Base-by-base conservation (phyloP, 2,888 invertebrate genomes). In the Criorhina ranunculi region DNA sequence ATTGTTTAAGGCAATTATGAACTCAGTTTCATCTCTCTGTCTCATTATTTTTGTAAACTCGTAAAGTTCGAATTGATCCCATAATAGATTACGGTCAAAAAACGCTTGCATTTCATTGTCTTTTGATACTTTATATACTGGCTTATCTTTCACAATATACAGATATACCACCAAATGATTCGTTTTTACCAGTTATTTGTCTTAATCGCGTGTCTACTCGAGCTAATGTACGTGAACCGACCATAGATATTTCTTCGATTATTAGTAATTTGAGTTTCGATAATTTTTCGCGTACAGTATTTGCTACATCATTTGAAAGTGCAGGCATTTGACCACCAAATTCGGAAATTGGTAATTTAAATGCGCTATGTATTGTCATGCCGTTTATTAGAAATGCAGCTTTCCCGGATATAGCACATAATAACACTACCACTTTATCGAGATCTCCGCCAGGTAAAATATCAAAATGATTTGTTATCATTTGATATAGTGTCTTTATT, bases 371-470 rank as follows among this genome's bases (percentile, higher is more conserved):
- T 0, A 76, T 7, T 9, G 76, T 76, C n/a, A 66, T 46, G 1
- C 76, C 67, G 40, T 29, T 29, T 5, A 76, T 76, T 0, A 57
- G 6, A 51, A 69, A 69, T n/a, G 77, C 77, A 12, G 77, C 77
- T 51, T 77, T 76, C 1, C 76, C 76, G n/a, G 76, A 67, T 37
- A 67, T 67, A 11, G 66, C 75, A 12, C 19, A 31, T 1, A 76
- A 19, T 9, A 75, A 5, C 12, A 64, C 64, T 19, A 40, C 46
- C 24, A 76, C 42, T 24, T n/a, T 15, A 31, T 76, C 57, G 1
- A 24, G 31, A 37, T 15, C 57, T 1, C 17, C 6, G 11, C 55
- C 66, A 1, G 59, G 64, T 24, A 8, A 11, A 11, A 51, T 19
- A n/a, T 67, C 31, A 17, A 76, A 70, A n/a, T 69, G 37, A 7